Conservation (phyloP, 2,888 invertebrate species). For the Alloplasta piceator region DNA sequence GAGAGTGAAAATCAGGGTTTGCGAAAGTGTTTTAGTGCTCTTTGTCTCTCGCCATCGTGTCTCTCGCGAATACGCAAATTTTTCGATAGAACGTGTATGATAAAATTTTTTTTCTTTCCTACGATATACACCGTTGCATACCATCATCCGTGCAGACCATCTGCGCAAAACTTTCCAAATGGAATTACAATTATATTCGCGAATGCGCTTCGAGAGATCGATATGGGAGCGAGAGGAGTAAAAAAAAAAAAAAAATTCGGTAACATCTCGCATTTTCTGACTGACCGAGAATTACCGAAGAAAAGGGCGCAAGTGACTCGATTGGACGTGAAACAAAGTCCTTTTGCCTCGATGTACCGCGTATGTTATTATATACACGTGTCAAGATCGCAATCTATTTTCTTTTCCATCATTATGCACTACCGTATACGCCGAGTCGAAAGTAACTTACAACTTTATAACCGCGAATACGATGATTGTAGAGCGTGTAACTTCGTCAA, state of each 20-base stretch:
- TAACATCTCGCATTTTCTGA: conserved; percentile 19
- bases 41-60: conserved; percentile 43
- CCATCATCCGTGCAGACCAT: no score
- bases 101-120: conserved; percentile 39
- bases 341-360: background rate
- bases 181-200: conserved; percentile 24
- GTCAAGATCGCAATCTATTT: conserved; percentile 50
- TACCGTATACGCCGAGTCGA: conserved; percentile 64
- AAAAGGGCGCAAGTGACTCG: no score
- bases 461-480: conserved; percentile 18
- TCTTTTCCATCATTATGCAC: conserved; percentile 49
- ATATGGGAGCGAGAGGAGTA: background rate
- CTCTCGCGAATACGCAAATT: background rate
- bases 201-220: conserved; percentile 32
- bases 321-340: no score
- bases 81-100: conserved; percentile 25
- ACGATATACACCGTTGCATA: conserved; percentile 23
- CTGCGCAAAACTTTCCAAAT: conserved; percentile 43
- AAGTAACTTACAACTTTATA: conserved; percentile 48
- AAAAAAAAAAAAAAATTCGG: background rate
- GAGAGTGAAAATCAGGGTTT: conserved; percentile 49
- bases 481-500: no score
- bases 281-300: conserved; percentile 22
- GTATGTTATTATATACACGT: no score
- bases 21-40: conserved; percentile 59